Evolutionary conservation across 2,888 invertebrate species (phyloP).

Genomic region (Crocallis elinguaria): DNA sequence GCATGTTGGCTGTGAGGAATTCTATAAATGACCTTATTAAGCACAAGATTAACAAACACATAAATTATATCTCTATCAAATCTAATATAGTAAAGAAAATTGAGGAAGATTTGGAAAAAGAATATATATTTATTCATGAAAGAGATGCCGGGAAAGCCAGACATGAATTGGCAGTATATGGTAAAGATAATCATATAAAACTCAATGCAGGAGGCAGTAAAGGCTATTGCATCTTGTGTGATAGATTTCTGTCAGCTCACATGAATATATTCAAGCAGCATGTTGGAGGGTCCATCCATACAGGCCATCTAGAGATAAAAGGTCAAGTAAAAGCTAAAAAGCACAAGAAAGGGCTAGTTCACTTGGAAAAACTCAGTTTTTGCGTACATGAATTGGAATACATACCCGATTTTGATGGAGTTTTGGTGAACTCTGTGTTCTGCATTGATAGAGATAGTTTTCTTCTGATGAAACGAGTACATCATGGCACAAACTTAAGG

Average conservation of each 20-base stretch:
- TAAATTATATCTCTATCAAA: background rate
- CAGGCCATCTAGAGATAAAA: slow-evolving; percentile 52
- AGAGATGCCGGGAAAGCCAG: slow-evolving; percentile 56
- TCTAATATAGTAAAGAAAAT: background rate
- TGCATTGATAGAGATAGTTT: slow-evolving; percentile 52
- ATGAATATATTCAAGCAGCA: slow-evolving; percentile 54
- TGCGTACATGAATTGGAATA: background rate
- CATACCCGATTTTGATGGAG: background rate
- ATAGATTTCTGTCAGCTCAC: slow-evolving; percentile 49
- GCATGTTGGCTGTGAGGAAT: slow-evolving; percentile 41
- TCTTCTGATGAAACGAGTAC: slow-evolving; percentile 42
- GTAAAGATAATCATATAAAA: slow-evolving; percentile 54
- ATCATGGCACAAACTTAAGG: slow-evolving; percentile 38
- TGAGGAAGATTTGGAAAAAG: slow-evolving; percentile 22
- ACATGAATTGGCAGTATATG: slow-evolving; percentile 52
- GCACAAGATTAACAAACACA: slow-evolving; percentile 42
- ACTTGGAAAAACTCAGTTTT: background rate
- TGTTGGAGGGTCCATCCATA: slow-evolving; percentile 51
- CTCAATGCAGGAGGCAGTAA: slow-evolving; percentile 57
- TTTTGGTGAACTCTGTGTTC: slow-evolving; percentile 21
- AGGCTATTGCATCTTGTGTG: slow-evolving; percentile 61
- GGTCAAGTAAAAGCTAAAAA: slow-evolving; percentile 40
- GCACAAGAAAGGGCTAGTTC: slow-evolving; percentile 29
- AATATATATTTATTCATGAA: slow-evolving; percentile 16
- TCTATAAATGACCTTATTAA: slow-evolving; percentile 37